Percentiles rank a stretch among this genome's conserved stretches.
Conservation (phyloP, 2,888 invertebrate genomes). For the Petrolisthes cinctipes region DNA sequence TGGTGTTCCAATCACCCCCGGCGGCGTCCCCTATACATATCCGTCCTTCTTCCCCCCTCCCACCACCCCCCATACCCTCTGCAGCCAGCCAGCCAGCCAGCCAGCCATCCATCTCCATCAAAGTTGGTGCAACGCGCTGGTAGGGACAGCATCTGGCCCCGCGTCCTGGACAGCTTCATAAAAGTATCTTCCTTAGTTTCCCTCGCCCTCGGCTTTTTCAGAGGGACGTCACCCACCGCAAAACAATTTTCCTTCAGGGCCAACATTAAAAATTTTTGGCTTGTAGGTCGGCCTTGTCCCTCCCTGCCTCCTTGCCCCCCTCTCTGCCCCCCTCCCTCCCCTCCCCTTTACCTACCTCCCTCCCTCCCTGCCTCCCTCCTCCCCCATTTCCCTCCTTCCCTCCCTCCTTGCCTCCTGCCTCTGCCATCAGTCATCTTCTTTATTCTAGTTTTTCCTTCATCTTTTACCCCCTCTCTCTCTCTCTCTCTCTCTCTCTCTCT, state of each 20-base stretch:
- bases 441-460: not conserved
- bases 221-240: not conserved
- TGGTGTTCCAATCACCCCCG: no score
- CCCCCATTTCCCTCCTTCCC: not conserved
- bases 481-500: not conserved
- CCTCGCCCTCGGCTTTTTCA: not conserved
- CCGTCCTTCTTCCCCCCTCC: not conserved
- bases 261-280: not conserved
- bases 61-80: not conserved
- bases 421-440: not conserved
- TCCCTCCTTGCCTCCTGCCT: no score
- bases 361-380: not conserved
- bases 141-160: slow-evolving; percentile 1
- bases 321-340: not conserved
- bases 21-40: not conserved
- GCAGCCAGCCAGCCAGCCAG: not conserved
- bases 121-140: not conserved
- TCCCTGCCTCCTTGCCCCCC: not conserved
- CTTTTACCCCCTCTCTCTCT: slow-evolving; percentile 5
- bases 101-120: not conserved
- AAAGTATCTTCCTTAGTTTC: not conserved
- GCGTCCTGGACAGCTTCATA: not conserved
- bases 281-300: not conserved
- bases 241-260: not conserved
- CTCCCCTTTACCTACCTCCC: not conserved